Evolutionary conservation across 2,888 invertebrate genomes (phyloP), one percentile per base, ranked within the genome.

Genomic region (Aromia moschata): DNA sequence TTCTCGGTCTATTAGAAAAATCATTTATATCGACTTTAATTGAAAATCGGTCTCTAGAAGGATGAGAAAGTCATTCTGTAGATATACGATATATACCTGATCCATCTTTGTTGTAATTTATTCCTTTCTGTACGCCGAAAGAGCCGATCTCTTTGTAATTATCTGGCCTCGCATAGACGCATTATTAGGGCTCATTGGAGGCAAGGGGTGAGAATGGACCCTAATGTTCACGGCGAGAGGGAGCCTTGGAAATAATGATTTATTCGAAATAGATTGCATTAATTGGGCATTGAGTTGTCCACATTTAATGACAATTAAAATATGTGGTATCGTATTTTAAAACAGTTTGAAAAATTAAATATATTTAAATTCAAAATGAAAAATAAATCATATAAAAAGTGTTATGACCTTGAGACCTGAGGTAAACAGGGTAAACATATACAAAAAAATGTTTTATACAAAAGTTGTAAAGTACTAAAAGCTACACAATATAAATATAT

Each of bases 101-200:
- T 52, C 51, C 61, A 64, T 59, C 64, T 63, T 46, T 60, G 56
- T 62, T 59, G 57, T 67, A 65, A 67, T 67, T 63, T 65, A 67
- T 65, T 67, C 67, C 51, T 62, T 60, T 67, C 57, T 56, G 52
- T 49, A 54, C 55, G 63, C 62, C 65, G 63, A 63, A 63, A 55
- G 37, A 43, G 56, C 45, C 57, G 16, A 47, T 54, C 54, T 58
- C 63, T 60, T 63, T 63, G 54, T 63, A 63, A 63, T 63, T 63
- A 63, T 63, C 57, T 31, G 25, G 14, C 25, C 18, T 38, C 38
- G 11, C 20, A 49, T 49, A 37, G 16, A 49, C 25, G 40, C 49
- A 38, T 43, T 43, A 25, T 38, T 25, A 38, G 38, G 18, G 20
- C 45, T 31, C 31, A 7, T 45, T 31, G 9, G 49, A 20, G 5